phyloP scores from a whole-genome alignment of 2,797 vertebrate species.

The Myiotriccus ornatus region DNA sequence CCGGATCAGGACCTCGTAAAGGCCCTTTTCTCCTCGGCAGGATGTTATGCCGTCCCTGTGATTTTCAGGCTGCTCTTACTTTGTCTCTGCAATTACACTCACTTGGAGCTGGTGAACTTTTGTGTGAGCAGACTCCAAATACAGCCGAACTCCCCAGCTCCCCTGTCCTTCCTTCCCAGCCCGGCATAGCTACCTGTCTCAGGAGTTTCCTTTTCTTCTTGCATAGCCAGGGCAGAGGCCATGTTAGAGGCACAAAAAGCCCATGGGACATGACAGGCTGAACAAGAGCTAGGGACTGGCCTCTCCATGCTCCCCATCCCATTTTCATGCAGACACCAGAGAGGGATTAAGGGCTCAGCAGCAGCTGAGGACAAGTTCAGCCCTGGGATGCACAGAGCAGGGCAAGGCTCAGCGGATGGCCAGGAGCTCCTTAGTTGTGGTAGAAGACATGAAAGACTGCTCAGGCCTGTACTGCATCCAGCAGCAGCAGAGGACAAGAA shows the following conservation, averaged over 20 bases:
- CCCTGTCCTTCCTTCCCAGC: not conserved
- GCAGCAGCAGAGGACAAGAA: not conserved
- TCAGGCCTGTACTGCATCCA: not conserved
- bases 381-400: not conserved
- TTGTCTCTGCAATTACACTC: conserved; percentile 10
- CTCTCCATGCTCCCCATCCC: not conserved
- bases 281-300: not conserved
- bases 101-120: not conserved
- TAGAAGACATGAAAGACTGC: not conserved
- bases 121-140: not conserved
- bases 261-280: accelerated
- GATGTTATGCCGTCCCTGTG: not conserved
- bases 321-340: not conserved
- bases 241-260: not conserved
- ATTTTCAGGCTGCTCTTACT: conserved; percentile 24
- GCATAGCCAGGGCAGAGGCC: not conserved
- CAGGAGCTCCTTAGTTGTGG: not conserved
- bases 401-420: not conserved
- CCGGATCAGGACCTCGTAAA: conserved; percentile 1
- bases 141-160: not conserved
- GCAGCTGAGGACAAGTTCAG: not conserved
- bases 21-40: not conserved
- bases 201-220: not conserved
- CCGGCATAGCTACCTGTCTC: not conserved
- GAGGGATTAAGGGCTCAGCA: not conserved